phyloP scores from a whole-genome alignment of 2,888 invertebrate species.

The Matsumyia berberina region DNA sequence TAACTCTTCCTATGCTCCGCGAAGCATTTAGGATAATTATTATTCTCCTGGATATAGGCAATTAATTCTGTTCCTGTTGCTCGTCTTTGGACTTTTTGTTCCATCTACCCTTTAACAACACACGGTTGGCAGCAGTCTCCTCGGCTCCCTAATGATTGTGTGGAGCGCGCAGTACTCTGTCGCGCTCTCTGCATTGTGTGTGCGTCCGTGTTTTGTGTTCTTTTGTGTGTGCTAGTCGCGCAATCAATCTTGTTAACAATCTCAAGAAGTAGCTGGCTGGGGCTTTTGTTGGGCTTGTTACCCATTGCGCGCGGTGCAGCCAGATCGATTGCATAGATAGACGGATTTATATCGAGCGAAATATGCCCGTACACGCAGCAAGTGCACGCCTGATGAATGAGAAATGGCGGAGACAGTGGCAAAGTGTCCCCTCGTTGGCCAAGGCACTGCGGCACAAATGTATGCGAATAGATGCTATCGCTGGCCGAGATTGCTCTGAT shows the following conservation, averaged over 20 bases:
- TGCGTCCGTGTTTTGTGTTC: constrained; percentile 51
- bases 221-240: constrained; percentile 74
- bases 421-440: constrained; percentile 59
- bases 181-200: constrained; percentile 17
- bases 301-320: constrained; percentile 54
- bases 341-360: constrained; percentile 66
- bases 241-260: constrained; percentile 79
- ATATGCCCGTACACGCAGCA: constrained; percentile 44
- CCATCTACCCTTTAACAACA: constrained; percentile 41
- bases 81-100: constrained; percentile 20
- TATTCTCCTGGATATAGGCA: constrained; percentile 75
- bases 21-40: constrained; percentile 76
- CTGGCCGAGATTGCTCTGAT: constrained; percentile 64
- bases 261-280: constrained; percentile 67
- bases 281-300: constrained; percentile 66
- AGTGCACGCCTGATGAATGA: constrained; percentile 71
- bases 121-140: background rate
- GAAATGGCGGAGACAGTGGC: constrained; percentile 43
- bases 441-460: constrained; percentile 27
- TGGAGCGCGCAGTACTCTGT: constrained; percentile 3
- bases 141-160: constrained; percentile 43
- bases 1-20: constrained; percentile 17
- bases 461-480: constrained; percentile 63
- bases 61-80: constrained; percentile 65
- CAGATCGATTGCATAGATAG: constrained; percentile 74